Evolutionary conservation across 1,140 invertebrate genomes (phyloP), one percentile per base, ranked within the genome.

Genomic region (Steinernema khuongi): DNA sequence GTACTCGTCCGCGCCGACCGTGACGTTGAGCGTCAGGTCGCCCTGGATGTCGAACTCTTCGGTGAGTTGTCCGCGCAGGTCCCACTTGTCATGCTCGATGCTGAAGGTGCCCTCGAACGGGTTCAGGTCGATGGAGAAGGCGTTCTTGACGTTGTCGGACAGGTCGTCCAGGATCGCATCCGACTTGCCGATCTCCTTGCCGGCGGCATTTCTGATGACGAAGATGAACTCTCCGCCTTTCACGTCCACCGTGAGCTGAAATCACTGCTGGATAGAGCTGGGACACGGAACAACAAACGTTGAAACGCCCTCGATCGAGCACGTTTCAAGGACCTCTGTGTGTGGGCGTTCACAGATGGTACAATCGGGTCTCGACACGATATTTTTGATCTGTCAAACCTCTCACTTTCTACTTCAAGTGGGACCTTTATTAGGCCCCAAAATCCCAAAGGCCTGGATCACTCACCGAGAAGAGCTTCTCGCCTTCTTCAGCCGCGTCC

Each of bases 141-240:
- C 50, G 50, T 60, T 60, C 50, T 60, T 60, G 14, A 60, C 50
- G 22, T 60, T 60, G 50, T 60, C 50, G 14, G 50, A 60, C 14
- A 60, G 50, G 14, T 60, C 50, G 14, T 60, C 50, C 14, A 11
- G 50, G 4, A 60, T 26, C 4, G 50, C 50, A 22, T 60, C 50
- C 50, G 50, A 60, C 50, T 60, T 60, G 14, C 50, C 50, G 50
- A 60, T 60, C 19, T 60, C 50, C 50, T 60, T 60, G 14, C 22
- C 50, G 50, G 50, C 50, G 50, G 11, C 50, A 22, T 60, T 60
- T 26, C 22, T 60, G 11, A 60, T 26, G 14, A 60, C 11, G 22
- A 60, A 60, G 50, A 60, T 60, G 50, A 60, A 60, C 26, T 60
- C 50, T 14, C 50, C 50, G 11, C 50, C 50, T 17, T 60, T 11